Percentiles rank a stretch among this genome's conserved stretches.
These are phyloP conservation scores for Pammene fasciana DNA, from an alignment of 2,888 invertebrate species.

Conservation along the genomic window DNA sequence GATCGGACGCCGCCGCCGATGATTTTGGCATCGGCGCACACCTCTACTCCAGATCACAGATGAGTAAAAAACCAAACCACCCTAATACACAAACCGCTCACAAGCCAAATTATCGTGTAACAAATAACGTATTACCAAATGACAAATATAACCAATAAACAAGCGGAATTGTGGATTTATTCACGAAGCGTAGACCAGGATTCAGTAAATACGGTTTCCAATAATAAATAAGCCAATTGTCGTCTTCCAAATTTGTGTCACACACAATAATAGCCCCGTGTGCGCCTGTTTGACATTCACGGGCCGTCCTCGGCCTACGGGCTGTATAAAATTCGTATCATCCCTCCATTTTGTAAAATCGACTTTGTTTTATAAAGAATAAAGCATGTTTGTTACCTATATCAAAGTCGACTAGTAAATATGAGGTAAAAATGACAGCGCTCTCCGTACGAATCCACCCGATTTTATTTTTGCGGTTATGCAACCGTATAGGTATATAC, in stretches of 20 bases:
- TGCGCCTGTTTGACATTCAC: slow-evolving; percentile 36
- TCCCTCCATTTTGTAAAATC: slow-evolving; percentile 11
- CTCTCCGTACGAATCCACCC: slow-evolving; percentile 24
- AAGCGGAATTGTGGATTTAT: slow-evolving; percentile 22
- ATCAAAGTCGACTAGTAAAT: background rate
- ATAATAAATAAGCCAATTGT: slow-evolving; percentile 42
- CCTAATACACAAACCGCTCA: too few relatives aligned
- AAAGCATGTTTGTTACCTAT: background rate
- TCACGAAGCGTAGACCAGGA: slow-evolving; percentile 26
- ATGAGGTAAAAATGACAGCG: slow-evolving; percentile 20
- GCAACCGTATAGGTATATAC: background rate
- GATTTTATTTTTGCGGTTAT: slow-evolving; percentile 32
- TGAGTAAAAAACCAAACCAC: too few relatives aligned
- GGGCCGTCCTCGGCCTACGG: slow-evolving; percentile 14
- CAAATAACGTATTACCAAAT: slow-evolving; percentile 11
- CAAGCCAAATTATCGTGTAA: background rate
- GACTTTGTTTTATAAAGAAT: slow-evolving; percentile 4
- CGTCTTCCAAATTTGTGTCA: slow-evolving; percentile 41
- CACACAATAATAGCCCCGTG: slow-evolving; percentile 38
- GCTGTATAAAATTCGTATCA: slow-evolving; percentile 25
- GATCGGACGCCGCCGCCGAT: too few relatives aligned
- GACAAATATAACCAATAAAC: slow-evolving; percentile 3
- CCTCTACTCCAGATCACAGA: too few relatives aligned
- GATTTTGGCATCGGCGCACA: too few relatives aligned
- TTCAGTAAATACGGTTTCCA: slow-evolving; percentile 37